A percentile compares a stretch with the other conserved stretches of the same genome.
phyloP scores from a whole-genome alignment of 2,797 vertebrate species.

The Parauchenoglanis ngamensis region DNA sequence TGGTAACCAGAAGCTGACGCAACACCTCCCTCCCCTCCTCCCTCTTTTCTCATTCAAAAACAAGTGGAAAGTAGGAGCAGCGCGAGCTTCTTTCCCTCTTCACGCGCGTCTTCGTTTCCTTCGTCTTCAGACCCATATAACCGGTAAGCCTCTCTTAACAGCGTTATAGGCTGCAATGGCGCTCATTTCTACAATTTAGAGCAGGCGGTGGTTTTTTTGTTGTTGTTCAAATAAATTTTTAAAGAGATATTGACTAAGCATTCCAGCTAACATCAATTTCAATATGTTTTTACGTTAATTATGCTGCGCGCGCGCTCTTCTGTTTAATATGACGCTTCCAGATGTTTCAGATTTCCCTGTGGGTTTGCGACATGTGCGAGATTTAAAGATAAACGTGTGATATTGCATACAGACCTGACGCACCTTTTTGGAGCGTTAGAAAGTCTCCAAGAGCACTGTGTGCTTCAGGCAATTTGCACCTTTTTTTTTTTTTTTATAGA shows the following conservation, averaged over 20 bases:
- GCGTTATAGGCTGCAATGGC: not conserved
- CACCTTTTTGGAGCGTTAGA: not conserved
- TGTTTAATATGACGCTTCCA: not conserved
- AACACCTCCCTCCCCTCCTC: constrained; percentile 60
- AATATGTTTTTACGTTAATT: not conserved
- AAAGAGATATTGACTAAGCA: not conserved
- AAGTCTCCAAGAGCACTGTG: not conserved
- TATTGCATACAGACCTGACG: not conserved
- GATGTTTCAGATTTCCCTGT: not conserved
- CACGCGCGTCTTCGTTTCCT: not conserved
- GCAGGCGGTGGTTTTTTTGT: not conserved
- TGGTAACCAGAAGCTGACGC: constrained; percentile 72
- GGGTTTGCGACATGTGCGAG: not conserved
- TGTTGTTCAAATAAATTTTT: not conserved
- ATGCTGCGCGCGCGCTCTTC: not conserved
- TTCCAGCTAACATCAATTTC: not conserved
- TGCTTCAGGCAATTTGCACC: not conserved
- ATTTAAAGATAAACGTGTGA: not conserved
- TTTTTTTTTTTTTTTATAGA: not conserved
- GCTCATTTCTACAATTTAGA: not conserved
- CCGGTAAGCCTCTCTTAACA: constrained; percentile 6
- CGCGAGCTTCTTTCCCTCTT: not conserved
- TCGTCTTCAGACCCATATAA: not conserved
- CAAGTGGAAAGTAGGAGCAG: constrained; percentile 54
- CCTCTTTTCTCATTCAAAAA: constrained; percentile 66